These are phyloP conservation scores for Nemoura dubitans DNA, from an alignment of 2,888 invertebrate genomes.

Conservation along the genomic window DNA sequence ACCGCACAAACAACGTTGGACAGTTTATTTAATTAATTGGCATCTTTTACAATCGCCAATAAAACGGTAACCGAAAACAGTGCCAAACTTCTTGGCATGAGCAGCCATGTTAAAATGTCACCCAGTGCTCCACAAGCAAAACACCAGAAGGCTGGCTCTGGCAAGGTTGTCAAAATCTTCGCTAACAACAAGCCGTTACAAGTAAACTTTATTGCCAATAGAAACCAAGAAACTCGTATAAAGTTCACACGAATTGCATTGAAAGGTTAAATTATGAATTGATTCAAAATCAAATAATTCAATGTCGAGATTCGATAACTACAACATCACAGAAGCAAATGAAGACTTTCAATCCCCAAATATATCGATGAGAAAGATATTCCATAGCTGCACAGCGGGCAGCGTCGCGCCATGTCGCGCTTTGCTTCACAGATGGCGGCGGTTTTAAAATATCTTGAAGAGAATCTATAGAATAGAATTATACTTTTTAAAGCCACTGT, in stretches of 20 bases:
- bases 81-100: not conserved
- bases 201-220: not conserved
- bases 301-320: not conserved
- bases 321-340: not conserved
- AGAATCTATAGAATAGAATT: too few species aligned
- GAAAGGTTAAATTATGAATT: not conserved
- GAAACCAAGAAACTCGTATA: not conserved
- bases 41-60: not conserved
- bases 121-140: not conserved
- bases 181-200: not conserved
- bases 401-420: too few species aligned
- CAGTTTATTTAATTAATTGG: not conserved
- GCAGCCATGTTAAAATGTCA: not conserved
- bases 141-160: not conserved
- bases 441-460: too few species aligned
- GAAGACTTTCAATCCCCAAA: not conserved
- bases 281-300: not conserved
- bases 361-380: too few species aligned
- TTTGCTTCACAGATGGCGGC: too few species aligned
- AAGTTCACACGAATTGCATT: not conserved
- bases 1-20: not conserved
- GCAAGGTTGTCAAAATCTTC: conserved; percentile 1
- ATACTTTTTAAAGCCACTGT: too few species aligned
- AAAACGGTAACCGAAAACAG: not conserved
- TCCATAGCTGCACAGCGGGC: too few species aligned